Conservation (phyloP, 2,797 vertebrate species). For the Falco naumanni region DNA sequence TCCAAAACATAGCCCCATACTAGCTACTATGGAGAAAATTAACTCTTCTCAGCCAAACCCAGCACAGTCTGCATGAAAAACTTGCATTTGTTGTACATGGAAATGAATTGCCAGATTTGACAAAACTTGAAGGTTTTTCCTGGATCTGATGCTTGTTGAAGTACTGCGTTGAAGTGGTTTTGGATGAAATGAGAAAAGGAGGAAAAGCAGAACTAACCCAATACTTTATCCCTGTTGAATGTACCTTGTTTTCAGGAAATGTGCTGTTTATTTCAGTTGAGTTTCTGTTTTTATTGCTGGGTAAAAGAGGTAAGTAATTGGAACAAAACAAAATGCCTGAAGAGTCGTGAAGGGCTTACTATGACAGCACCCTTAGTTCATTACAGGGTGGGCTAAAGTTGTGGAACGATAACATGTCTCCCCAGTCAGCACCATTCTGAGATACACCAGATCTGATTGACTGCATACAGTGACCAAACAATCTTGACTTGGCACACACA, state of each 20-base stretch:
- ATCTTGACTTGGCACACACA: background rate
- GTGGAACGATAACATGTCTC: accelerated
- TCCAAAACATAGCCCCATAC: no score
- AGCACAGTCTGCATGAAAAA: background rate
- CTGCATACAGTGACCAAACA: background rate
- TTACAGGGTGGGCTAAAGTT: background rate
- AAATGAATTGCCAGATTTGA: background rate
- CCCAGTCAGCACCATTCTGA: background rate
- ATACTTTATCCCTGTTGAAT: background rate
- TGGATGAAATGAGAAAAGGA: background rate
- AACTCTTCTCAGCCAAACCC: no score
- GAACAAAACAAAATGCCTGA: background rate
- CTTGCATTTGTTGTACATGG: background rate
- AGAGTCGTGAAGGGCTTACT: background rate
- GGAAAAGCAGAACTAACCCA: background rate
- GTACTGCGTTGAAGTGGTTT: background rate
- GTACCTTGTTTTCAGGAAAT: background rate
- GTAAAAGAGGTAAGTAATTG: background rate
- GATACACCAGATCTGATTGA: background rate
- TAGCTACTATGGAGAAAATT: no score
- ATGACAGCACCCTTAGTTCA: accelerated
- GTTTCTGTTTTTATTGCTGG: background rate
- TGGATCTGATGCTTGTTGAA: background rate
- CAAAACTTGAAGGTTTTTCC: background rate
- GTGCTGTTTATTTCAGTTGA: background rate